Percentiles rank a stretch among this genome's conserved stretches.
Conservation (phyloP, 2,888 invertebrate genomes). For the Phortica magna region DNA sequence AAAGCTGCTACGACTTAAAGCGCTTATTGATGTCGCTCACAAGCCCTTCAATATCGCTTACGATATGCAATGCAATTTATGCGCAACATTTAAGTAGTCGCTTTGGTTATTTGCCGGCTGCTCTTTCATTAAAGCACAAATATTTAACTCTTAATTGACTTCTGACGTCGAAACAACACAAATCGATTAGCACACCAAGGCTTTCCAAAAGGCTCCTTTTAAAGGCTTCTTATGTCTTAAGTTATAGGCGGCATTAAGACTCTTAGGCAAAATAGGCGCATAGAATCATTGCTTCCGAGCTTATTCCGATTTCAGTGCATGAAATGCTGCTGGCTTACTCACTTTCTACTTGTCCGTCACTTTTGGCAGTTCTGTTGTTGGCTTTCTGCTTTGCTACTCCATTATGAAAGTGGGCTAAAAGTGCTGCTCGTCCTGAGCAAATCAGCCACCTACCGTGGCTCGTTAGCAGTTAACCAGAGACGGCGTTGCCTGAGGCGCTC, state of each 20-base stretch:
- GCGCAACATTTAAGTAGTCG: slow-evolving; percentile 58
- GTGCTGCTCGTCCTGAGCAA: neutral
- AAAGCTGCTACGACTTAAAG: neutral
- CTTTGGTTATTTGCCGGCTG: slow-evolving; percentile 46
- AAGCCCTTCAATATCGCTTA: too few species aligned
- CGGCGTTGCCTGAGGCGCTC: slow-evolving; percentile 40
- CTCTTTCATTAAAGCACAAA: slow-evolving; percentile 46
- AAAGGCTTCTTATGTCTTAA: neutral
- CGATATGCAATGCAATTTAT: slow-evolving; percentile 45
- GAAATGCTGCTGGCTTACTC: neutral
- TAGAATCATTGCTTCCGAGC: neutral
- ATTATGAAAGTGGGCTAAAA: slow-evolving; percentile 50
- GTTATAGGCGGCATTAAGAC: slow-evolving; percentile 66
- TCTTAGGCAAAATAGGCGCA: slow-evolving; percentile 40
- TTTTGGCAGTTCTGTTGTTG: neutral
- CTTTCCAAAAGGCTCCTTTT: neutral
- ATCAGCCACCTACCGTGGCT: neutral
- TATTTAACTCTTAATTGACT: slow-evolving; percentile 20
- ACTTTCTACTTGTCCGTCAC: neutral
- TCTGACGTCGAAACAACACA: slow-evolving; percentile 58
- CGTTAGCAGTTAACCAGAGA: slow-evolving; percentile 10
- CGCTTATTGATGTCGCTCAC: too few species aligned
- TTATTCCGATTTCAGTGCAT: neutral
- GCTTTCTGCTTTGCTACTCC: slow-evolving; percentile 49
- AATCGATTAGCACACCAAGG: slow-evolving; percentile 60